Base-by-base conservation (phyloP, 2,888 invertebrate genomes). In the Scrobipalpa costella region DNA sequence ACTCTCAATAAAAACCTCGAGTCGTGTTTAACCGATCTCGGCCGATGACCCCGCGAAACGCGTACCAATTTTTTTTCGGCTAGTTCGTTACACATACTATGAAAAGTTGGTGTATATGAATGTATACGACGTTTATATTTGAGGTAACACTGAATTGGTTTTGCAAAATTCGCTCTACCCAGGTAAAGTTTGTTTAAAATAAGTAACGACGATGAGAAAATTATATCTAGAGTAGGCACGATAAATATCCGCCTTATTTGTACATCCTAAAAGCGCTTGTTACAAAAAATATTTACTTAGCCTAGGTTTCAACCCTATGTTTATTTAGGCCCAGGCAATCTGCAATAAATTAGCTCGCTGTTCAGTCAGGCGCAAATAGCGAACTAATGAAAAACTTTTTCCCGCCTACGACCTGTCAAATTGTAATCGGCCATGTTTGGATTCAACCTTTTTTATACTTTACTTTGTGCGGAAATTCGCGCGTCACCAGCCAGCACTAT, bases 31-130 rank as follows among this genome's bases (percentile, higher is more conserved):
- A 83, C 84, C 79, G 84, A 86, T 83, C 74, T 73, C 77, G 89
- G 82, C 67, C 89, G 76, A 69, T 80, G 87, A 90, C 85, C 90
- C 83, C 84, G 81, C 83, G 80, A 84, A 85, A 75, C 80, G 80
- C 79, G 80, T 81, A 83, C 71, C 63, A 69, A 66, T 68, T 69
- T 66, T 70, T 81, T 78, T 76, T 77, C 76, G 68, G 69, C 72
- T 69, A 71, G 71, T n/a, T 47, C 38, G 21, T 61, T 21, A 13
- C 50, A 59, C 49, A 60, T 34, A 47, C 49, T 34, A 13, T 68
- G 71, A 70, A 75, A 50, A 21, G 21, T 8, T 9, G 8, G 19
- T 9, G 19, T 50, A 21, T 50, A 15, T 17, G 50, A 27, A 5
- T 27, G 2, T 27, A 5, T 27, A 27, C 27, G 27, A 5, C n/a